Base-by-base conservation (phyloP, 2,113 vertebrate genomes). In the Megaleporinus macrocephalus region DNA sequence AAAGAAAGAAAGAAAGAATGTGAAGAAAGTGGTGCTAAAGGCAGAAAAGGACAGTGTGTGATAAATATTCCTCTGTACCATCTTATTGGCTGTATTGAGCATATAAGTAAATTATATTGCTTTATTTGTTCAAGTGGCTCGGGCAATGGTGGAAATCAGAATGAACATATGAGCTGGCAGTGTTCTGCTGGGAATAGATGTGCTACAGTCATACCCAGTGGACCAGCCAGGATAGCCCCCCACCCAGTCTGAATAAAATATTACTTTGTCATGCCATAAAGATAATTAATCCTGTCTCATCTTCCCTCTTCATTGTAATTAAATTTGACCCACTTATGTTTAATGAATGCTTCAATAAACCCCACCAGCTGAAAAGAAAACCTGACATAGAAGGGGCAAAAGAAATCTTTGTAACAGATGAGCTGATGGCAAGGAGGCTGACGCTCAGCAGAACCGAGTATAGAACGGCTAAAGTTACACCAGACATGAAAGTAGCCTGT, bases 211-310 rank as follows among this genome's bases (percentile, higher is more conserved):
- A 74, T 84, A 81, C 62, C 89, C 36, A 11, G 86, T 86, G 88
- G 86, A 83, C 86, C 89, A 84, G 90, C 89, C 79, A 87, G 88
- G 82, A 89, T 89, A 86, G 88, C 83, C 59, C 47, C 47, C 86
- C 83, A 83, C 87, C 68, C 73, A 88, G 92, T 89, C 90, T 92
- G 91, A 93, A 93, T 93, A 91, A 93, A 95, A 92, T 92, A 92
- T 91, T 90, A 90, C 89, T 89, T 36, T 57, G 87, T 91, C 88
- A 89, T 86, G 90, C 90, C 86, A 93, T 93, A 90, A 92, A 91
- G 94, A 93, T 90, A 93, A 95, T 95, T 94, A 93, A 90, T 90
- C 90, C 85, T 86, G 89, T 89, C 90, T 93, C 90, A 90, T 93
- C 88, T 87, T 80, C 81, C 90, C 89, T 89, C 86, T 89, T 80